phyloP scores from a whole-genome alignment of 1,140 invertebrate species.

The Holotrichia oblita region DNA sequence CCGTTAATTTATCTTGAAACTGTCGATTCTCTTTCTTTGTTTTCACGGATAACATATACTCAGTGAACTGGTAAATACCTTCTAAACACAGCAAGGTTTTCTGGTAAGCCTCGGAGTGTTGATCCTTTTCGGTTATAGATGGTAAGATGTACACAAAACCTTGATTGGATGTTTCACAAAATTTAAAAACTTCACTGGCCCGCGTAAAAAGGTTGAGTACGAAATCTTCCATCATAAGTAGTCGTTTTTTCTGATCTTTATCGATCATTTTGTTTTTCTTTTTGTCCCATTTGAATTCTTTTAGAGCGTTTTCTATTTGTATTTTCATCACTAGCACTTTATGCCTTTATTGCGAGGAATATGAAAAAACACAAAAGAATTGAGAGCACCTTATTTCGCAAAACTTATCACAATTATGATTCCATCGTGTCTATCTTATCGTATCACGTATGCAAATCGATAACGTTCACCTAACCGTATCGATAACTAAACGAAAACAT shows the following conservation, averaged over 20 bases:
- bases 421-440: conserved; percentile 17
- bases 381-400: conserved; percentile 13
- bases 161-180: conserved; percentile 1
- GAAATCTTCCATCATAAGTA: conserved; percentile 5
- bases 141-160: background rate
- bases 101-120: conserved; percentile 9
- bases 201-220: background rate
- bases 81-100: background rate
- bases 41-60: background rate
- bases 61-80: conserved; percentile 4
- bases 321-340: background rate
- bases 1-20: background rate
- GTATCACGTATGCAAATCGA: conserved; percentile 25
- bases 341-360: background rate
- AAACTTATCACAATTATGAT: background rate
- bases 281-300: background rate
- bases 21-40: background rate
- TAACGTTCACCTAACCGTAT: background rate
- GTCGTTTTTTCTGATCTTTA: background rate
- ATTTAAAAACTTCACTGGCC: background rate
- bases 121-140: background rate
- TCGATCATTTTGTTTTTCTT: conserved; percentile 4
- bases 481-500: conserved; percentile 28
- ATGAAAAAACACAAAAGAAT: background rate
- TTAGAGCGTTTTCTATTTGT: conserved; percentile 17